Evolutionary conservation across 1,140 invertebrate species (phyloP), one percentile per base, ranked within the genome.

Genomic region (Panonychus citri): DNA sequence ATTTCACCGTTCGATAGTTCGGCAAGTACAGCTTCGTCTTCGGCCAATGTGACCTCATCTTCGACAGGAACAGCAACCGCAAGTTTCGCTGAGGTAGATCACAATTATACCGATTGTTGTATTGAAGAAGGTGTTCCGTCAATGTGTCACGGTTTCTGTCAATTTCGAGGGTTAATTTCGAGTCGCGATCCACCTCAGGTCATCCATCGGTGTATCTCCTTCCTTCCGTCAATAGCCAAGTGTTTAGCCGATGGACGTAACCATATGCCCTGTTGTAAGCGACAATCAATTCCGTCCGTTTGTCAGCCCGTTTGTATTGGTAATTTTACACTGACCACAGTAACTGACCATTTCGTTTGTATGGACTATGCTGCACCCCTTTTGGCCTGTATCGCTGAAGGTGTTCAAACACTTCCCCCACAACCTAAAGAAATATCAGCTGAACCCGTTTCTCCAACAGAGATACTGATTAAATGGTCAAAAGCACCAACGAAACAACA

Each of bases 281-380:
- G 80, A 58, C 81, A 84, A 66, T 73, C 77, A 52, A 79, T 85
- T 21, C 83, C 83, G 0, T 81, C 83, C 66, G 77, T 84, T 54
- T 85, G 83, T 66, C 81, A 83, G 64, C 81, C 85, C 62, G 80
- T 85, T 52, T 86, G 83, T 64, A 69, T n/a, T 1, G 83, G 83
- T 34, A 81, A 84, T 62, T 85, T 83, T 66, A 82, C 81, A 0
- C 75, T 81, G 0, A 81, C 82, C n/a, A 83, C 81, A 58, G 78
- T 85, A 21, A 80, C 82, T 67, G 81, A 82, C 2, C 81, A 85
- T 61, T 82, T 83, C 64, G 83, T 81, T 1, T 86, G 83, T 65
- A 78, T 81, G 1, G 75, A 81, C 3, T 82, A 83, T 61, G 84
- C 82, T n/a, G 77, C 83, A 62, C 77, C 80, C 60, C 84, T 82